Base-by-base conservation (phyloP, 2,113 vertebrate species). In the Pachypanchax playfairii region DNA sequence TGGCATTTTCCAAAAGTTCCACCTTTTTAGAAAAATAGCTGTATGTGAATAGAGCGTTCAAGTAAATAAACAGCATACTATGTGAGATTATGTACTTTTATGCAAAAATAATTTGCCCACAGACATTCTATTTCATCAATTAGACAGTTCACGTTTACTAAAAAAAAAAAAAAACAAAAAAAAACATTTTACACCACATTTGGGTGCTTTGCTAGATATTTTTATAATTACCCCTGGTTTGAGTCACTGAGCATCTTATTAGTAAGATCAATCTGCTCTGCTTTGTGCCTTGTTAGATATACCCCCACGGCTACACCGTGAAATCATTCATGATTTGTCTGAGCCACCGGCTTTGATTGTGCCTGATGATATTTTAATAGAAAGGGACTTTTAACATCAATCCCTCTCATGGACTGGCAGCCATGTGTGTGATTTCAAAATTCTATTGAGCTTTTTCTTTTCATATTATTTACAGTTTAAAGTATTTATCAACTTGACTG, bases 281-380 rank as follows among this genome's bases (percentile, higher is more conserved):
- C 26, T 48, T 24, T 55, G 31, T 68, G 55, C 61, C 29, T 20
- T 64, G 26, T 28, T 51, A 25, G 58, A 51, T 57, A 46, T 39
- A 60, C 26, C 28, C 35, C 33, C 24, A 63, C 20, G 31, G 58
- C 48, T 64, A 17, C 29, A 68, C 22, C 51, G 39, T 65, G 18
- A 56, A 75, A 68, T 55, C 47, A 75, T 77, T 77, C 3, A 60
- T 72, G 64, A 58, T 56, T 55, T 69, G 38, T 73, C 31, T 73
- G 69, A 57, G 35, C 58, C 22, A 5, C 20, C 42, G 15, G 17
- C 54, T 80, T 51, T 79, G 60, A 70, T 64, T 46, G 25, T 17
- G 21, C 26, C 42, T 41, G 48, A 76, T 72, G 5, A 60, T 46
- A 56, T 64, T 67, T 73, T 60, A 61, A 70, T 70, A 21, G 20